These are phyloP conservation scores for Polyploca ridens DNA, from an alignment of 2,888 invertebrate species.

Conservation along the genomic window DNA sequence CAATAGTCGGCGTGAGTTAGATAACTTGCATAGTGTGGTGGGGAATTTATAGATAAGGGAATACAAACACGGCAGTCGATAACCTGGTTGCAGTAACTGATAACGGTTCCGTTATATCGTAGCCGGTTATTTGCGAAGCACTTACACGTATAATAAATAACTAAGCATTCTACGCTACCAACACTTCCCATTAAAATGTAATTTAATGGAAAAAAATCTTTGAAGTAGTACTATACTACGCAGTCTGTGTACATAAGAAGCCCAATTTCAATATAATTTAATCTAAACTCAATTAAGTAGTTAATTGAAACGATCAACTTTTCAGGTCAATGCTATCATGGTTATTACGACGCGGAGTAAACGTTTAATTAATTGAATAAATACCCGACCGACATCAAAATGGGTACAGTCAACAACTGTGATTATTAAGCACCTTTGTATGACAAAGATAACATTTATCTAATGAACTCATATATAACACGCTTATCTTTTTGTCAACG, in stretches of 20 bases:
- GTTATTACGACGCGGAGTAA: not conserved
- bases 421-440: constrained; percentile 27
- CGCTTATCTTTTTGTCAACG: constrained; percentile 32
- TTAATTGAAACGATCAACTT: not conserved
- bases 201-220: not conserved
- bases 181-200: not conserved
- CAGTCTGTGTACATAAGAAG: not conserved
- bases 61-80: constrained; percentile 76
- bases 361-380: constrained; percentile 2
- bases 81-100: constrained; percentile 76
- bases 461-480: constrained; percentile 20
- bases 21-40: constrained; percentile 62
- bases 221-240: not conserved
- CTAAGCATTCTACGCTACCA: constrained; percentile 18
- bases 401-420: constrained; percentile 11
- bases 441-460: constrained; percentile 36
- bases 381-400: not conserved
- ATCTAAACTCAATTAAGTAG: not conserved
- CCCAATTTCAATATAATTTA: constrained; percentile 7
- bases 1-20: constrained; percentile 60
- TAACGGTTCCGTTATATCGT: constrained; percentile 55
- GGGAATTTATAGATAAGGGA: constrained; percentile 72
- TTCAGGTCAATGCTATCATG: constrained; percentile 11
- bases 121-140: constrained; percentile 47
- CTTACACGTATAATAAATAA: not conserved